Base-by-base conservation (phyloP, 1,140 invertebrate species). In the Eufriesea mexicana region DNA sequence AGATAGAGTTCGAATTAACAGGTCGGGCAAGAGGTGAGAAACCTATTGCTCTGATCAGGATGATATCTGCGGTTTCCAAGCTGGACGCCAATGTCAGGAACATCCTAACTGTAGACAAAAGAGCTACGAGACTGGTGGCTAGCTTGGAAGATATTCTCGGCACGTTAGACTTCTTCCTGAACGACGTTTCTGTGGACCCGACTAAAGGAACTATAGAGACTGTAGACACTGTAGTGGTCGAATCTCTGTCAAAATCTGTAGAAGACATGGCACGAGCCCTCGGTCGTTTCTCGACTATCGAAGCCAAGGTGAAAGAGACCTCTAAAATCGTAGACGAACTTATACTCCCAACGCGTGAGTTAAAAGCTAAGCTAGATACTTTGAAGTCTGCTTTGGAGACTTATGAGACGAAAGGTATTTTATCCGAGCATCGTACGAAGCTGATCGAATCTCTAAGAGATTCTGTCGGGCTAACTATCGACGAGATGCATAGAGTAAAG, bases 181-280 rank as follows among this genome's bases (percentile, higher is more conserved):
- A 88, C 7, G 91, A 90, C 59, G 79, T 92, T 12, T 77, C 67
- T 0, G 59, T 92, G 20, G 90, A 92, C 86, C 89, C 90, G 28
- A 70, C 89, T 23, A 86, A 66, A 84, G 86, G 86, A 51, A 85
- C 86, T 83, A 90, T 86, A 25, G 92, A 93, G 76, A 94, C 91
- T 51, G 91, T 93, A 20, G 93, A 94, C 76, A 92, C 91, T 4
- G 89, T 94, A n/a, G 82, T 94, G 0, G 87, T 94, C 0, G 92
- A 93, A 77, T 91, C 92, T 7, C 79, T 94, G 10, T 85, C 90
- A 0, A 80, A 89, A 75, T 92, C 93, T 16, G 74, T 94, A 18
- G 93, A 93, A 77, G 91, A 92, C 54, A 79, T 93, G 20, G 89
- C 91, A 12, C 42, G 62, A 42, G 70, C 54, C 25, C n/a, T 86